Conservation (phyloP, 2,888 invertebrate species). For the Phanerotoma sp. region DNA sequence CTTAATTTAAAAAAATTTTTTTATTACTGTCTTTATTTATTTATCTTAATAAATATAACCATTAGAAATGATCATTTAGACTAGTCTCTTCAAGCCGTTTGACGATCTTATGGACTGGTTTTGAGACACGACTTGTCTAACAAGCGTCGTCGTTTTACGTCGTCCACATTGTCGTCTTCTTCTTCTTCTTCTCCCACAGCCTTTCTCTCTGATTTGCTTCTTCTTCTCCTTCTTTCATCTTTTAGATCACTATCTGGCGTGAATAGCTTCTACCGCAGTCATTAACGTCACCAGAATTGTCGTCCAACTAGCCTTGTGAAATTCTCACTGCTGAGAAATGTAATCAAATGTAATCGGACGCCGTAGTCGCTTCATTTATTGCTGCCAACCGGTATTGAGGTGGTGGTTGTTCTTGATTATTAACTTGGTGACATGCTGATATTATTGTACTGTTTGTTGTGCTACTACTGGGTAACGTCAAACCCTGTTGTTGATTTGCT, state of each 20-base stretch:
- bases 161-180: no score
- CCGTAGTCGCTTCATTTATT: constrained; percentile 52
- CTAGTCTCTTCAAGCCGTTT: constrained; percentile 8
- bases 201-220: not conserved
- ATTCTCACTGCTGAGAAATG: not conserved
- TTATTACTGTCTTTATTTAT: not conserved
- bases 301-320: constrained; percentile 5
- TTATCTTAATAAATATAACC: constrained; percentile 11
- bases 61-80: no score
- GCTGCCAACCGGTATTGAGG: constrained; percentile 51
- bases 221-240: not conserved
- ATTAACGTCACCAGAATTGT: not conserved
- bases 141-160: constrained; percentile 7
- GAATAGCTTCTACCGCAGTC: constrained; percentile 4
- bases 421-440: constrained; percentile 24
- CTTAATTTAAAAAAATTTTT: no score
- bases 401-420: constrained; percentile 38
- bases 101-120: constrained; percentile 29
- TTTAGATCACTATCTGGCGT: constrained; percentile 1
- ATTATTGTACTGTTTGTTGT: constrained; percentile 11
- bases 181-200: constrained; percentile 13
- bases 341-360: constrained; percentile 53
- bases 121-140: constrained; percentile 14
- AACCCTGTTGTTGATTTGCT: constrained; percentile 45
- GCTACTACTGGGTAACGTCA: constrained; percentile 30